These are phyloP conservation scores for Thalassarche chlororhynchos DNA, from an alignment of 2,113 vertebrate genomes.

Conservation along the genomic window DNA sequence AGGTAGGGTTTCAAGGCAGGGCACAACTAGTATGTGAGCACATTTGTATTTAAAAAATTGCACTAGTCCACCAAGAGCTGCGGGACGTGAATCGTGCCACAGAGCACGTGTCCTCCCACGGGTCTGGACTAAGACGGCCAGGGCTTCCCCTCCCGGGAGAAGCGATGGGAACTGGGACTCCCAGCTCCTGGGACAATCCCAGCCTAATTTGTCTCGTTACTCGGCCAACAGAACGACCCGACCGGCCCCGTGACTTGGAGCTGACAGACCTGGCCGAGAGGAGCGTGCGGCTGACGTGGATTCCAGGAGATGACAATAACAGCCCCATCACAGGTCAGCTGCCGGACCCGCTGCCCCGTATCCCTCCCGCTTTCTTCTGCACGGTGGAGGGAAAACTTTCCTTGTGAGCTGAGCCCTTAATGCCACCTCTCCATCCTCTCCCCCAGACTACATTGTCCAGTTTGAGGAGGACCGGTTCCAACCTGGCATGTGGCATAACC, in stretches of 20 bases:
- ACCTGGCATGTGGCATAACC: slow-evolving; percentile 86
- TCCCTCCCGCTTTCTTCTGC: neutral
- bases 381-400: neutral
- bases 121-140: neutral
- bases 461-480: slow-evolving; percentile 91
- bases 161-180: neutral
- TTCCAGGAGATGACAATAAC: slow-evolving; percentile 90
- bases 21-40: neutral
- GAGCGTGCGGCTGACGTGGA: slow-evolving; percentile 92
- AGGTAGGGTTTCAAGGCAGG: neutral
- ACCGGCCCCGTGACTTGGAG: slow-evolving; percentile 89
- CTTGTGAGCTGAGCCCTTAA: neutral
- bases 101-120: rapidly evolving
- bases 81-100: rapidly evolving
- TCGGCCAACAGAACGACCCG: slow-evolving; percentile 82
- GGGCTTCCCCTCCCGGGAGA: neutral
- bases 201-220: neutral
- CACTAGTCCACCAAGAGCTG: neutral
- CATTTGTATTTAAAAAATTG: neutral
- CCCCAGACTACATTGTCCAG: slow-evolving; percentile 89
- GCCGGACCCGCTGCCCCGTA: rapidly evolving
- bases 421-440: neutral
- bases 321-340: slow-evolving; percentile 89
- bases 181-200: neutral
- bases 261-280: slow-evolving; percentile 87